phyloP scores from a whole-genome alignment of 2,888 invertebrate genomes.

The Mamestra brassicae region DNA sequence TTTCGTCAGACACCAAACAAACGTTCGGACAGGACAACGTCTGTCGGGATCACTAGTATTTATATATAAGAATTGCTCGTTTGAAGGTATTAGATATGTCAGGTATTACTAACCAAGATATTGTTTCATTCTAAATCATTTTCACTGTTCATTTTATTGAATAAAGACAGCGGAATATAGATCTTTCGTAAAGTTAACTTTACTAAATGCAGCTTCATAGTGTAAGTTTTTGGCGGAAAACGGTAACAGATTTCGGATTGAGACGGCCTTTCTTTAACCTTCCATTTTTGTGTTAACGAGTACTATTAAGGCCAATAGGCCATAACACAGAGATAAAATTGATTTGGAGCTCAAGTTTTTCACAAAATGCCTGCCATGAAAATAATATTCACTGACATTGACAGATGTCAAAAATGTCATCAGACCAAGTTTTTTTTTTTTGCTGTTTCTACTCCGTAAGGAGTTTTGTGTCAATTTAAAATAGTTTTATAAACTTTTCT shows the following conservation, averaged over 20 bases:
- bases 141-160: neutral
- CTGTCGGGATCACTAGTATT: too few species aligned
- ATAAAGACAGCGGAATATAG: neutral
- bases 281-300: neutral
- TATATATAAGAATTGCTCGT: too few species aligned
- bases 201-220: neutral
- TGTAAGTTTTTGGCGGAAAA: neutral
- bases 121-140: neutral
- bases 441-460: too few species aligned
- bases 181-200: neutral
- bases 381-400: neutral
- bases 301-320: neutral
- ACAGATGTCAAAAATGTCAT: neutral
- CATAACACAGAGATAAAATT: neutral
- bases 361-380: neutral
- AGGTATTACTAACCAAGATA: too few species aligned
- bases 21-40: too few species aligned
- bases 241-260: neutral
- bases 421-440: too few species aligned
- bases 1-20: too few species aligned
- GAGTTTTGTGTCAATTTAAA: too few species aligned
- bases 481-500: too few species aligned
- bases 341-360: neutral
- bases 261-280: neutral
- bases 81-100: too few species aligned